Base-by-base conservation (phyloP, 2,888 invertebrate genomes). In the Hirudinaria manillensis region DNA sequence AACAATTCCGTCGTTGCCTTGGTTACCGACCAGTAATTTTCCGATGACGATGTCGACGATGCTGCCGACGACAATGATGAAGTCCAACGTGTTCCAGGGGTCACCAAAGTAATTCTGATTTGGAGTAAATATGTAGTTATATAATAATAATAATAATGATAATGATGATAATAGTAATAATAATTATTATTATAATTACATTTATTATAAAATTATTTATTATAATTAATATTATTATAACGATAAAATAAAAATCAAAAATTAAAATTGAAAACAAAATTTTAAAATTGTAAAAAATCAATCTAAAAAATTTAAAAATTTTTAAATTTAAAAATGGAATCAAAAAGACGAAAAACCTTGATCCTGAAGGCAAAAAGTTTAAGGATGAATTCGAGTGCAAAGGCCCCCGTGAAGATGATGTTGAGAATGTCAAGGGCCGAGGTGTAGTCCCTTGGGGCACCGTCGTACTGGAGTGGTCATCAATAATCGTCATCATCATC, bases 401-500 rank as follows among this genome's bases (percentile, higher is more conserved):
- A 99, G 0, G 98, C 93, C 0, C 94, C 93, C 3, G 99, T 99
- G 87, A 99, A 99, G 82, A 99, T 91, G 91, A 98, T 94, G 86
- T 99, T 99, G 79, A 98, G 89, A 81, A 92, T 89, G 85, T 98
- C 97, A 79, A 99, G 87, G 34, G 93, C 91, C 77, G 91, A 89
- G 77, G 92, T 91, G 85, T 96, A 97, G 79, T 89, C 88, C 21
- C 89, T 87, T 0, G 93, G 91, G 84, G 95, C 94, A 80, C 91
- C 90, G 85, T 96, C 90, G 86, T 93, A 96, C 88, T 96, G 80
- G 66, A 81, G 81, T 71, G 75, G 65, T 74, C 67, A 74, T 45
- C 13, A 27, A 34, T 21, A 61, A 10, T 61, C 1, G 16, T 6
- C 16, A 45, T 45, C 16, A 45, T 45, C 16, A 45, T 45, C 16